Conservation (phyloP, 2,797 vertebrate species). For the Sarcophilus harrisii region DNA sequence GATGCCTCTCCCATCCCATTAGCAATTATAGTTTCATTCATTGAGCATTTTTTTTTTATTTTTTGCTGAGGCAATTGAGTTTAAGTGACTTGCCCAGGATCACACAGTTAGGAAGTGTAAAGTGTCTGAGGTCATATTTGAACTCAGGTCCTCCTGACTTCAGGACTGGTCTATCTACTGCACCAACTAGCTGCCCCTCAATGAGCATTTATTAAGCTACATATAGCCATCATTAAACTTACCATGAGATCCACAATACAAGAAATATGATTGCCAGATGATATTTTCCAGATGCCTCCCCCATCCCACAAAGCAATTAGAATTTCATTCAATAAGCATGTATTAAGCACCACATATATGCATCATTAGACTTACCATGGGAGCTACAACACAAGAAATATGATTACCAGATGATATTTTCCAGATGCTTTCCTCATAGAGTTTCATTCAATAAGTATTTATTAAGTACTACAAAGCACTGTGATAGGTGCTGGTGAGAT, state of each 20-base stretch:
- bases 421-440: neutral
- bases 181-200: too few species aligned
- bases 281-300: neutral
- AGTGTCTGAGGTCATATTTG: too few species aligned
- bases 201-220: neutral
- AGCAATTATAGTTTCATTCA: neutral
- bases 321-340: neutral
- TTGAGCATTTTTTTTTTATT: neutral
- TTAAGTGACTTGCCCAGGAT: too few species aligned
- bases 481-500: neutral
- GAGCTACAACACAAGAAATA: neutral
- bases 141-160: too few species aligned
- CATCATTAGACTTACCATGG: too few species aligned
- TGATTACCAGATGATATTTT: neutral
- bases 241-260: neutral
- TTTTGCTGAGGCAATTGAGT: too few species aligned
- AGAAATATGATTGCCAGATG: neutral
- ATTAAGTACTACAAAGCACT: neutral
- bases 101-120: too few species aligned
- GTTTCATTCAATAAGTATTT: neutral
- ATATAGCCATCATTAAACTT: neutral
- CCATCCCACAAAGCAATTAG: neutral
- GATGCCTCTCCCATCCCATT: too few species aligned
- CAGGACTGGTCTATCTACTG: too few species aligned
- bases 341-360: too few species aligned